Base-by-base conservation (phyloP, 2,113 vertebrate species). In the Rhinolophus sinicus region DNA sequence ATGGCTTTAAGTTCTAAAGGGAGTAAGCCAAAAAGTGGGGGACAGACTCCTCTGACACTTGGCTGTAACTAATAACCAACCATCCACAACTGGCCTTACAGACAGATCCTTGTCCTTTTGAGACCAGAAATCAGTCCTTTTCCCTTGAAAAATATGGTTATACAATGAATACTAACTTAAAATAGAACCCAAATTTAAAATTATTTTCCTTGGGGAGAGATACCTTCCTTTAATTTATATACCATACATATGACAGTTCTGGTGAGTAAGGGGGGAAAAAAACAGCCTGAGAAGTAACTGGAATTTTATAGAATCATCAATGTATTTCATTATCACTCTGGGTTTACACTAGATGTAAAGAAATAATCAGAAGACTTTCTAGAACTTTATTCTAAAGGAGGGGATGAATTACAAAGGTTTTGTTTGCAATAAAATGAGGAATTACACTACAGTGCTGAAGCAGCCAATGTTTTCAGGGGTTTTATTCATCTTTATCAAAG, bases 401-500 rank as follows among this genome's bases (percentile, higher is more conserved):
- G 28, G 56, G 15, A 90, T 78, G 18, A 76, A 60, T 67, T 77
- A 50, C 80, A 86, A 75, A 93, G 19, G 44, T 60, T 64, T 80
- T 58, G 26, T 33, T 14, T 81, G 67, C 33, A 92, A 77, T 47
- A 72, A n/a, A 93, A 88, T 30, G 2, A 69, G 15, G 35, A 96
- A 65, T 6, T 90, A 10, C 12, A 95, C 22, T 58, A n/a, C 7
- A 44, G 24, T 13, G 15, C 64, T 35, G 56, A 88, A 62, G 40
- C 10, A 80, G 8, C 8, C 64, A 52, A 24, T 75, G 26, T 83
- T 78, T 88, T 56, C 65, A 75, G 24, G 50, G 26, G 18, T 50
- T 93, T 78, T 76, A 44, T 81, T 94, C 44, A 35, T 83, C 77
- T 94, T 89, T 78, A 76, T 52, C 83, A 92, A 96, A 96, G 15